phyloP scores from a whole-genome alignment of 2,797 vertebrate species.

The Hydrolagus colliei region DNA sequence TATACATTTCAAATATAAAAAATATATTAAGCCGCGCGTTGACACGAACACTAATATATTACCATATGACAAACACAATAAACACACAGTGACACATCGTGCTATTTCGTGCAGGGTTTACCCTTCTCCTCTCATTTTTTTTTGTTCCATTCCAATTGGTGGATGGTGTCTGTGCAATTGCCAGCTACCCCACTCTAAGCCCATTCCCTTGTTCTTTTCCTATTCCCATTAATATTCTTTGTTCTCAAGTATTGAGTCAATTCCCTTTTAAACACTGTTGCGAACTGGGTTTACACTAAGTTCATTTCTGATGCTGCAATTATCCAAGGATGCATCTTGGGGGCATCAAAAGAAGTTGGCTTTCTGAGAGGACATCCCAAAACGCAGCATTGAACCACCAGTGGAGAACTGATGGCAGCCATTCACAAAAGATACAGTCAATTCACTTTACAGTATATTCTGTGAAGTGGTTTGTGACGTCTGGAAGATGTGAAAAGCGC shows the following conservation, averaged over 20 bases:
- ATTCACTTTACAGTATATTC: too few relatives aligned
- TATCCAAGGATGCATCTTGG: neutral
- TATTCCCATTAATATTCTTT: too few relatives aligned
- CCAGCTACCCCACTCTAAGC: too few relatives aligned
- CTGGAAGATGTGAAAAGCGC: too few relatives aligned
- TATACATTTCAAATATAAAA: slow-evolving; percentile 2
- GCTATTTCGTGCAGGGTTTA: neutral
- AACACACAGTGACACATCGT: neutral
- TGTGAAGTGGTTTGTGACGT: too few relatives aligned
- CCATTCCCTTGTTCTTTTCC: too few relatives aligned
- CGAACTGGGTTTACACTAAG: too few relatives aligned
- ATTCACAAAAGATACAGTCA: too few relatives aligned
- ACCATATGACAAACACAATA: neutral
- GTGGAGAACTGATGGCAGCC: neutral
- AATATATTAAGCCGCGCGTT: neutral
- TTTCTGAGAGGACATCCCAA: neutral
- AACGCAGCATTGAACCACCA: neutral
- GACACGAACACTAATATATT: slow-evolving; percentile 17
- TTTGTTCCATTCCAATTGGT: neutral
- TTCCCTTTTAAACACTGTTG: too few relatives aligned
- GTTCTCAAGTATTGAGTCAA: too few relatives aligned
- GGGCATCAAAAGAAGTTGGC: neutral
- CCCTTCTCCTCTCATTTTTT: neutral
- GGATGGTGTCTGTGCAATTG: neutral
- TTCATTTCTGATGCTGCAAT: neutral